These are phyloP conservation scores for Eupeodes latifasciatus DNA, from an alignment of 2,888 invertebrate genomes.

Conservation along the genomic window DNA sequence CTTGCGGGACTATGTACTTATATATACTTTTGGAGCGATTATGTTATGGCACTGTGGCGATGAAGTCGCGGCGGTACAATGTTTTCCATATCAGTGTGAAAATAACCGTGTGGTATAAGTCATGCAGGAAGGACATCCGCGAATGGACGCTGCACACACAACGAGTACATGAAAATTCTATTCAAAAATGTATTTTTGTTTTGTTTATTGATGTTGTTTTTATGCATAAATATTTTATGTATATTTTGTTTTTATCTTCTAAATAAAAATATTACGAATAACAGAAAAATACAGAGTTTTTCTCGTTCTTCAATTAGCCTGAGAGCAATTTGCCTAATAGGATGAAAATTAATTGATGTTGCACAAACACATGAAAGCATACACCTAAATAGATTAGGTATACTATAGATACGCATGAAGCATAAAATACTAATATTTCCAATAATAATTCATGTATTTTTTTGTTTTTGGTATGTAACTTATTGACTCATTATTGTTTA, in stretches of 20 bases:
- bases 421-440: no score
- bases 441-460: no score
- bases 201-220: conserved; percentile 1
- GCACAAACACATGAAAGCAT: no score
- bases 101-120: conserved; percentile 36
- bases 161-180: conserved; percentile 51
- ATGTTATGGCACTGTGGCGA: conserved; percentile 3
- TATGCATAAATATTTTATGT: no score
- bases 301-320: conserved; percentile 49
- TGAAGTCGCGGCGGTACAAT: not conserved
- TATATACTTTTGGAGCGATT: not conserved
- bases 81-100: conserved; percentile 39
- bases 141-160: not conserved
- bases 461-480: no score
- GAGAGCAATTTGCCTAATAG: conserved; percentile 57
- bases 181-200: conserved; percentile 20
- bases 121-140: conserved; percentile 16
- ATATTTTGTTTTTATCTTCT: not conserved
- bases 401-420: no score
- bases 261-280: not conserved
- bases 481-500: no score
- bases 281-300: not conserved
- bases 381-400: no score
- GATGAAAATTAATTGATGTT: conserved; percentile 6
- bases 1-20: not conserved